These are phyloP conservation scores for Sphenopsis melanotis DNA, from an alignment of 2,797 vertebrate genomes.

Conservation along the genomic window DNA sequence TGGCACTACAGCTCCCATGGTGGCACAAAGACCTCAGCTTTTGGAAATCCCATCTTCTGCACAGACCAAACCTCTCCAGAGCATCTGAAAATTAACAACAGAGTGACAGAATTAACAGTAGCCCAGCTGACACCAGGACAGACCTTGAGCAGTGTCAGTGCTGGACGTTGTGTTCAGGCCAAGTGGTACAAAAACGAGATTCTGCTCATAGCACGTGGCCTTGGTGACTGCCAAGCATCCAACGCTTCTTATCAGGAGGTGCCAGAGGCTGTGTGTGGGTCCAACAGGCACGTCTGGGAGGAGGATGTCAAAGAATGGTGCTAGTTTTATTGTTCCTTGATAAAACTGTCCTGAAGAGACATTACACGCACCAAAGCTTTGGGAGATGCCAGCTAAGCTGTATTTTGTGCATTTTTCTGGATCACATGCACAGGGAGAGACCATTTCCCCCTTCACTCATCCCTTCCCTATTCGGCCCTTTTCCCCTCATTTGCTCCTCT, in stretches of 20 bases:
- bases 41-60: background rate
- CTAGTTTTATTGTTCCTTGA: background rate
- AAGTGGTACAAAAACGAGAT: accelerated
- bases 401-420: background rate
- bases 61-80: background rate
- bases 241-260: accelerated
- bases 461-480: background rate
- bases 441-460: too few relatives aligned
- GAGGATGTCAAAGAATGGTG: background rate
- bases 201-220: background rate
- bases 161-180: accelerated
- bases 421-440: background rate
- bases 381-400: background rate
- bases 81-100: background rate
- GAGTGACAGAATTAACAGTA: background rate
- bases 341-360: background rate
- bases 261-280: background rate
- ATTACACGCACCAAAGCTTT: accelerated
- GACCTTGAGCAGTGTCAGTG: accelerated
- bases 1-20: background rate
- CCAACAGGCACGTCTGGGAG: accelerated
- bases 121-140: background rate
- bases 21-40: background rate
- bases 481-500: background rate
- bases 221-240: background rate